Evolutionary conservation across 2,797 vertebrate genomes (phyloP).

Genomic region (Amblyraja radiata): DNA sequence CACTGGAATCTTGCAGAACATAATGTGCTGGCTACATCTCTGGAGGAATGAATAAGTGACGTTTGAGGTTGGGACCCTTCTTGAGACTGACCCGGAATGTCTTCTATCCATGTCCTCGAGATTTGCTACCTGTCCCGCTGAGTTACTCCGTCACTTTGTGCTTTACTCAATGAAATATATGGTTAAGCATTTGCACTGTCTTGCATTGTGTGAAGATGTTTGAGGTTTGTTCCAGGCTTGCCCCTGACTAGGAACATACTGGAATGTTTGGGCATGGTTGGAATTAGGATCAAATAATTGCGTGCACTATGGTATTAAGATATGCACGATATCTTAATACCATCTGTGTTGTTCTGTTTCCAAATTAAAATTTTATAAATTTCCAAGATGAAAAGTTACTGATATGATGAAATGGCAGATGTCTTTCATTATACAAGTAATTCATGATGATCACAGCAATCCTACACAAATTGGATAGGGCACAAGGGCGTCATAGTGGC

Average conservation of each 20-base stretch:
- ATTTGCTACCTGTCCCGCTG: no score
- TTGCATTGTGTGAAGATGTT: neutral
- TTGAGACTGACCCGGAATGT: no score
- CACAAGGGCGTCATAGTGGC: no score
- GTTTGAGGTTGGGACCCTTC: no score
- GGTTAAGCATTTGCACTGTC: neutral
- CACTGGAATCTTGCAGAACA: no score
- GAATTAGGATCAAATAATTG: neutral
- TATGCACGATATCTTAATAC: no score
- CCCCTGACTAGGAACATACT: neutral
- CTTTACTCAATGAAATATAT: neutral
- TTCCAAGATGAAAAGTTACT: neutral
- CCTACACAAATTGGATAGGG: no score
- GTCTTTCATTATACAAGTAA: neutral
- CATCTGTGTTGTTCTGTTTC: neutral
- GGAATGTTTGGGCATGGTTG: neutral
- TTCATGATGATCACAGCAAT: neutral
- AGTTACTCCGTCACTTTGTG: no score
- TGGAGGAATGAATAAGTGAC: no score
- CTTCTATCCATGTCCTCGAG: no score
- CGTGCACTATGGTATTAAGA: neutral
- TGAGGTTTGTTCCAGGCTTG: neutral
- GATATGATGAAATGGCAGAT: neutral
- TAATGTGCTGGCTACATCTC: no score
- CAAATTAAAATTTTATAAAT: neutral